A percentile compares a stretch with the other conserved stretches of the same genome.
These are phyloP conservation scores for Nasonia vitripennis DNA, from an alignment of 1,140 invertebrate species.

Conservation along the genomic window DNA sequence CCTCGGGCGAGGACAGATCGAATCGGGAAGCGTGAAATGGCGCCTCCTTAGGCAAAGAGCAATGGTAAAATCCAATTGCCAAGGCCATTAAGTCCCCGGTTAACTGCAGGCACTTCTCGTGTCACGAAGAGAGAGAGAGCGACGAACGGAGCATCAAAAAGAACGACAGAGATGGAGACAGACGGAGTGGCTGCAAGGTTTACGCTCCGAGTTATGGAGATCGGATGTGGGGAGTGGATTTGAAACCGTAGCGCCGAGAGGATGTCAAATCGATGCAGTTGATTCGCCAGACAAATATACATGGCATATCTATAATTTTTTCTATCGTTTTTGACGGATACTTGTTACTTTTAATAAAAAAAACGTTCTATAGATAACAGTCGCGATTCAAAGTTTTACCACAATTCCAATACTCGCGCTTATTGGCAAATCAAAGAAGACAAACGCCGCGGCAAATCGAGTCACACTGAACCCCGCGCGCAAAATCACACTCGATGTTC, in stretches of 20 bases:
- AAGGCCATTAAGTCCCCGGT: conserved; percentile 60
- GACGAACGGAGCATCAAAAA: not conserved
- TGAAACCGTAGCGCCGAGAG: not conserved
- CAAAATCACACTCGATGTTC: not conserved
- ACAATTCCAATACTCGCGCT: not conserved
- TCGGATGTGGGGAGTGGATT: not conserved
- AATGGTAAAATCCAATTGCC: conserved; percentile 65
- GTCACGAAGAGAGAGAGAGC: not conserved
- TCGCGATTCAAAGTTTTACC: not conserved
- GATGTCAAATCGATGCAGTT: not conserved
- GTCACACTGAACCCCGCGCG: not conserved
- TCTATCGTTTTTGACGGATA: no score
- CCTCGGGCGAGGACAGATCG: conserved; percentile 49
- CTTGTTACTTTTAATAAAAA: no score
- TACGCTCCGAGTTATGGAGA: conserved; percentile 1
- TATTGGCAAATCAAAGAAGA: conserved; percentile 4
- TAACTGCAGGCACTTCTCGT: conserved; percentile 47
- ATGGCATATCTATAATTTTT: no score
- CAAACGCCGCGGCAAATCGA: not conserved
- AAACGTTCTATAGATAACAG: not conserved
- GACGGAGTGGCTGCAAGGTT: not conserved
- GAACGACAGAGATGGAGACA: conserved; percentile 36
- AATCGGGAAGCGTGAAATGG: conserved; percentile 58
- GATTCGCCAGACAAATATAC: no score
- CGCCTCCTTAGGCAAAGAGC: conserved; percentile 55